phyloP scores from a whole-genome alignment of 1,140 invertebrate species.

The Neuroterus valhalla region DNA sequence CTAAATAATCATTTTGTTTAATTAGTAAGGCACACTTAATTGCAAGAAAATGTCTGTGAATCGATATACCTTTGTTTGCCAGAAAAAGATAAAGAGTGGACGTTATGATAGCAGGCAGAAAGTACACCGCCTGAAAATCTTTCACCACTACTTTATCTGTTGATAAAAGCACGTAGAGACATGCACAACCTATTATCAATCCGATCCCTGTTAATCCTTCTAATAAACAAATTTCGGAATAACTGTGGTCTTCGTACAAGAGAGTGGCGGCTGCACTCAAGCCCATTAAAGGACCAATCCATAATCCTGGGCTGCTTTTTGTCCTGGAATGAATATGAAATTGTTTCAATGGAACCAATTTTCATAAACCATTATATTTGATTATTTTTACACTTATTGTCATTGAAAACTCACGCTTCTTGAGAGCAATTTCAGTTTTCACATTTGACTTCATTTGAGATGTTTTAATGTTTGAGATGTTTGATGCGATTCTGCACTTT shows the following conservation, averaged over 20 bases:
- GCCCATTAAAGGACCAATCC: slow-evolving; percentile 76
- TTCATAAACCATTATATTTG: neutral
- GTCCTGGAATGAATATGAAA: slow-evolving; percentile 64
- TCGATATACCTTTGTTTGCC: slow-evolving; percentile 70
- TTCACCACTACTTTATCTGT: slow-evolving; percentile 63
- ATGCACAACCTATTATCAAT: slow-evolving; percentile 65
- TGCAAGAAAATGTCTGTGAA: slow-evolving; percentile 33
- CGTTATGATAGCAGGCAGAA: slow-evolving; percentile 66
- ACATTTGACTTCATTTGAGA: too few relatives aligned
- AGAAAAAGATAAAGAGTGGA: slow-evolving; percentile 67
- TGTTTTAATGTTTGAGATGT: too few relatives aligned
- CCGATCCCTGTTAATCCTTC: slow-evolving; percentile 67
- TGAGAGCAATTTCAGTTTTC: too few relatives aligned
- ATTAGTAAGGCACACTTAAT: slow-evolving; percentile 22
- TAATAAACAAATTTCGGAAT: slow-evolving; percentile 69
- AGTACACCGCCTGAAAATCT: slow-evolving; percentile 73
- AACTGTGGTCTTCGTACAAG: slow-evolving; percentile 66
- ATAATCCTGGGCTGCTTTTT: slow-evolving; percentile 75
- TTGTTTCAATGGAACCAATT: neutral
- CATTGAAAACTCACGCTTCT: too few relatives aligned
- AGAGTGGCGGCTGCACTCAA: slow-evolving; percentile 68
- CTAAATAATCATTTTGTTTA: neutral
- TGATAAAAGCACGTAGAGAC: slow-evolving; percentile 66
- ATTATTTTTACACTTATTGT: neutral
- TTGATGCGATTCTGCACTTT: too few relatives aligned